A percentile compares a stretch with the other conserved stretches of the same genome.
Evolutionary conservation across 2,113 vertebrate genomes (phyloP).

Genomic region (Paramormyrops kingsleyae): DNA sequence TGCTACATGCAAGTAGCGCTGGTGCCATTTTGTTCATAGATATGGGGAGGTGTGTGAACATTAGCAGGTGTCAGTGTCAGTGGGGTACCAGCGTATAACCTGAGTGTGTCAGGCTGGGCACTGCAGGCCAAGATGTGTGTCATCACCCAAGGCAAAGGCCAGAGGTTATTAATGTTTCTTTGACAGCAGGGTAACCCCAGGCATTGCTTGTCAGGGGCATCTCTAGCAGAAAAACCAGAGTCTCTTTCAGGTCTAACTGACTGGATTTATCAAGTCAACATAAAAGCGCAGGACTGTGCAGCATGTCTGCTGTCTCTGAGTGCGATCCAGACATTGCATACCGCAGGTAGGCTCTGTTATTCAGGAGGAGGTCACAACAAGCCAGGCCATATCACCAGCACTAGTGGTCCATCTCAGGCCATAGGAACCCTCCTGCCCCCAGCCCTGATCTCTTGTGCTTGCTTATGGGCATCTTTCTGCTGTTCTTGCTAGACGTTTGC

Average conservation of each 20-base stretch:
- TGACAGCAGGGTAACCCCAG: neutral
- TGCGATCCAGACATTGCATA: neutral
- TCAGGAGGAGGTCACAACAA: neutral
- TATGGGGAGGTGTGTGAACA: neutral
- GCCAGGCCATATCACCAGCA: neutral
- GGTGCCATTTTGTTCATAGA: neutral
- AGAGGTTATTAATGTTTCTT: neutral
- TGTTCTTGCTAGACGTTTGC: neutral
- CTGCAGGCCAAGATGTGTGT: neutral
- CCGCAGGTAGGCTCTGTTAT: neutral
- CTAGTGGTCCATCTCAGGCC: neutral
- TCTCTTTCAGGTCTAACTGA: neutral
- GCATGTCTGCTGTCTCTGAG: neutral
- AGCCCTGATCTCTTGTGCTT: neutral
- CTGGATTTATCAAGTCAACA: neutral
- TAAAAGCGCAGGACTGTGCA: neutral
- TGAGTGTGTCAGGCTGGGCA: neutral
- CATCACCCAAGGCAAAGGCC: neutral
- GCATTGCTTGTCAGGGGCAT: neutral
- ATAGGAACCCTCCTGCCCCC: neutral
- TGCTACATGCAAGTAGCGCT: neutral
- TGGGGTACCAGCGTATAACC: neutral
- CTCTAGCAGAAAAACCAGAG: neutral
- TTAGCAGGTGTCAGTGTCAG: neutral
- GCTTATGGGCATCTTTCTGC: neutral